Conservation (phyloP, 2,113 vertebrate genomes). For the Chinchilla lanigera region DNA sequence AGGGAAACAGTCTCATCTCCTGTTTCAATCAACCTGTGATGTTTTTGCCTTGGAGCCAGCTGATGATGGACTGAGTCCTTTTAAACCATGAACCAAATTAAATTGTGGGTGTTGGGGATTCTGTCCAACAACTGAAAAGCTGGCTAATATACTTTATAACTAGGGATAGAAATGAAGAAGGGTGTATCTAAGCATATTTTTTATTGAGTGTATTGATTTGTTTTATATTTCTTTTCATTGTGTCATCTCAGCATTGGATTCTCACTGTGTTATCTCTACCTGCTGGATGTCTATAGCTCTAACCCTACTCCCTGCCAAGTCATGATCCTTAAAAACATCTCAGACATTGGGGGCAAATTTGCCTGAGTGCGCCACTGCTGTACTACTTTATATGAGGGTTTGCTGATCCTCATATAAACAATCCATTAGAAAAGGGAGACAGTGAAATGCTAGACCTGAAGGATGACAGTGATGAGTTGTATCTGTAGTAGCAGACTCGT, state of each 20-base stretch:
- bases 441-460: background rate
- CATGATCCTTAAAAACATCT: background rate
- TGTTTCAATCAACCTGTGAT: background rate
- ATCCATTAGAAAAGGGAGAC: background rate
- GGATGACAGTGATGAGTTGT: background rate
- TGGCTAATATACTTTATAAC: background rate
- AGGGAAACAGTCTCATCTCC: background rate
- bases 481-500: background rate
- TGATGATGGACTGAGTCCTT: background rate
- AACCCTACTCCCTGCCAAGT: background rate
- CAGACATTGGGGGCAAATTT: background rate
- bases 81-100: background rate
- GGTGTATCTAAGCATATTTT: background rate
- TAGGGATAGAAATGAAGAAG: background rate
- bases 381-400: background rate
- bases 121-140: background rate
- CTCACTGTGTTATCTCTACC: background rate
- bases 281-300: background rate
- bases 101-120: background rate
- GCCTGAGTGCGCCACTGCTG: background rate
- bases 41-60: background rate
- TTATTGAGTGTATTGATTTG: background rate
- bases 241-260: background rate
- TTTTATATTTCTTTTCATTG: background rate
- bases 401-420: background rate